Base-by-base conservation (phyloP, 2,888 invertebrate species). In the Nemotelus pantherinus region DNA sequence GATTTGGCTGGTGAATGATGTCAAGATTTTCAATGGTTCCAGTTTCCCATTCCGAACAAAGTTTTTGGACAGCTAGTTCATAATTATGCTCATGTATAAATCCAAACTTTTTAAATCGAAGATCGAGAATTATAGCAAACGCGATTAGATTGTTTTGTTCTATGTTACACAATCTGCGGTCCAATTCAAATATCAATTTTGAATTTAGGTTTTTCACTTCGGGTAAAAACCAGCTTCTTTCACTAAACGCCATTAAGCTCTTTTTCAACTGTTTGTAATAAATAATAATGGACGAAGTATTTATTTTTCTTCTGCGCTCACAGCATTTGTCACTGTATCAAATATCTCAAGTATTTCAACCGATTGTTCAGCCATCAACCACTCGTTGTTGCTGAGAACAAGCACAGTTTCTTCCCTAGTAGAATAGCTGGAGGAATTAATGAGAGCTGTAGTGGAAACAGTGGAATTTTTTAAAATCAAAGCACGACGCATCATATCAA, bases 51-150 rank as follows among this genome's bases (percentile, higher is more conserved):
- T 65, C 47, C 43, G 43, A 65, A 65, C 65, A 65, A 45, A 65
- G 39, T 65, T 65, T 65, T 10, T 65, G 6, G 9, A 65, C 65
- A 65, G 65, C 65, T 45, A 9, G 43, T 25, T 65, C n/a, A 45
- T 65, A 43, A 43, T 65, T 65, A 7, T 45, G 25, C 47, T 65
- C 65, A 25, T 41, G 41, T 4, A 65, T 65, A 41, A 65, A 41
- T n/a, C 65, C 65, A 65, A 65, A 65, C 65, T 65, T 65, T 65
- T 65, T 65, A n/a, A 65, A 65, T 65, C 65, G 6, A 9, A 2
- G 65, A 45, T 65, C 65, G 44, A 65, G 47, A 9, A 65, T 43
- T 44, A 2, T 65, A 44, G 65, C 58, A n/a, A 58, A 58, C 25
- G 58, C 25, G 25, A 53, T 25, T 25, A 25, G 25, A 25, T 25